Conservation (phyloP, 2,888 invertebrate genomes). For the Meta bourneti region DNA sequence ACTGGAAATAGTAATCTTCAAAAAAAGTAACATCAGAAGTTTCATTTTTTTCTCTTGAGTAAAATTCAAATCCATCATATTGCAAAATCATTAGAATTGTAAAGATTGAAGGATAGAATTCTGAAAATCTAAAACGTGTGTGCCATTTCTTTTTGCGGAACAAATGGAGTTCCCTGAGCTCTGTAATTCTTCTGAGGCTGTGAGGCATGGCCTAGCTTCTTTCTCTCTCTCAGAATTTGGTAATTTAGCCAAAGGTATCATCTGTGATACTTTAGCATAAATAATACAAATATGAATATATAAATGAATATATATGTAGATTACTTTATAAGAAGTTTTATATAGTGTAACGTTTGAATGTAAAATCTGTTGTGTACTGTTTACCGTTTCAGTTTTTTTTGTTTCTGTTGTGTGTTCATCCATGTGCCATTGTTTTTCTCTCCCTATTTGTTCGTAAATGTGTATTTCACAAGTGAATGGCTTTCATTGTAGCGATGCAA, state of each 20-base stretch:
- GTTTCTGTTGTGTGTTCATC: constrained; percentile 37
- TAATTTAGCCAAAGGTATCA: constrained; percentile 77
- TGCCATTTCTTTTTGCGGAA: no score
- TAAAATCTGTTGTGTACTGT: constrained; percentile 59
- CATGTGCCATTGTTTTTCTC: constrained; percentile 30
- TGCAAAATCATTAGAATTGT: no score
- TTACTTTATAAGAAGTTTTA: constrained; percentile 73
- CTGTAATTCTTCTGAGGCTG: constrained; percentile 20
- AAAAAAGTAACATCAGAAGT: no score
- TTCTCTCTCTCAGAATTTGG: constrained; percentile 63
- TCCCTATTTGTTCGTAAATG: not conserved
- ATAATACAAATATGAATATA: constrained; percentile 60
- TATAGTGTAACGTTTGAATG: constrained; percentile 57
- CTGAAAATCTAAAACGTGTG: no score
- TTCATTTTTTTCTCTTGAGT: no score
- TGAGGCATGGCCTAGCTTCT: constrained; percentile 18
- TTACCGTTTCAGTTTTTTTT: constrained; percentile 33
- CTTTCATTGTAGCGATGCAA: no score
- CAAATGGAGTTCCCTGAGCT: not conserved
- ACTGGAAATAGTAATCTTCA: no score
- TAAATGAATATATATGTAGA: constrained; percentile 63
- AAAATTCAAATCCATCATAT: no score
- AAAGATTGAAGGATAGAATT: no score
- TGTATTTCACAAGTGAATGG: no score
- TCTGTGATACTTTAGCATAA: constrained; percentile 76